Percentiles rank a stretch among this genome's conserved stretches.
phyloP scores from a whole-genome alignment of 2,113 vertebrate genomes.

The Nothoprocta pentlandii region DNA sequence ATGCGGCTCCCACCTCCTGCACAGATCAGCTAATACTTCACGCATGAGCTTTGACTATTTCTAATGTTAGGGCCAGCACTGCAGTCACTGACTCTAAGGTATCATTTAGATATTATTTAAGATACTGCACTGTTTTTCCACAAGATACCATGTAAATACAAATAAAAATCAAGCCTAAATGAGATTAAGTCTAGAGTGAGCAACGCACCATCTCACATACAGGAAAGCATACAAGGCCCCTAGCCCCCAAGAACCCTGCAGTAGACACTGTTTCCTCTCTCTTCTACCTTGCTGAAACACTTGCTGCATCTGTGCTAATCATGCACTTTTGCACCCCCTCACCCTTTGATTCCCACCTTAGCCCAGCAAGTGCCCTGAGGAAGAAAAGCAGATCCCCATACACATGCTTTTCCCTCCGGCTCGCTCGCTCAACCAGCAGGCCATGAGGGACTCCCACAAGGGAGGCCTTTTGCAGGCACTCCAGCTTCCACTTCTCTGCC shows the following conservation, averaged over 20 bases:
- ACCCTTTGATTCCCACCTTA: not conserved
- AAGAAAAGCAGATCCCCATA: not conserved
- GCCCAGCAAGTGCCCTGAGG: not conserved
- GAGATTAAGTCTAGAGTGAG: not conserved
- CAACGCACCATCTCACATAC: accelerated
- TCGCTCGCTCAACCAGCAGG: not conserved
- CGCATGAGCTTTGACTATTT: not conserved
- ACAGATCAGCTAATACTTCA: not conserved
- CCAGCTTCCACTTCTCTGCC: not conserved
- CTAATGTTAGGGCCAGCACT: accelerated
- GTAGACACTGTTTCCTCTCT: not conserved
- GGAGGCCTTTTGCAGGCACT: not conserved
- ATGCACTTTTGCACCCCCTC: not conserved
- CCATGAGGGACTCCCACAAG: not conserved
- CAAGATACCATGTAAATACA: not conserved
- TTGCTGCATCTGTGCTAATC: not conserved
- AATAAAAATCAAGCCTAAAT: not conserved
- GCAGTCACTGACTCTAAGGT: accelerated
- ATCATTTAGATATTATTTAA: not conserved
- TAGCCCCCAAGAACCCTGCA: not conserved
- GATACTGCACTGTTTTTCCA: accelerated
- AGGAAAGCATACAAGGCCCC: accelerated
- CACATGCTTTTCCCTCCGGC: not conserved
- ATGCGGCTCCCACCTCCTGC: not conserved
- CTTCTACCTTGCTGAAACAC: accelerated